These are phyloP conservation scores for Catamblyrhynchus diadema DNA, from an alignment of 2,797 vertebrate genomes.

Conservation along the genomic window DNA sequence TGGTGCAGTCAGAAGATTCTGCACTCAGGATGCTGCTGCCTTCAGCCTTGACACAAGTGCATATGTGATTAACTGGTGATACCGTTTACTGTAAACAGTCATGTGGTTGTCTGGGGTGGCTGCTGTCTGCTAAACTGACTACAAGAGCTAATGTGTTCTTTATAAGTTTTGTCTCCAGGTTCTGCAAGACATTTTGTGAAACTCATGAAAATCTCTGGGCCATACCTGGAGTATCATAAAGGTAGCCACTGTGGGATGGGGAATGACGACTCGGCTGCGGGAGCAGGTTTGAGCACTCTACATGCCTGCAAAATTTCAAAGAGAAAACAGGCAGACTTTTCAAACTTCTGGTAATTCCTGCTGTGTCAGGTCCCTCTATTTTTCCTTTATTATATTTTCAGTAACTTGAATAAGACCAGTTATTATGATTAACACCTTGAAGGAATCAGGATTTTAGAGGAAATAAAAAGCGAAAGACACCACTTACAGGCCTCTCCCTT, in stretches of 20 bases:
- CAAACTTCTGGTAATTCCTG: conserved; percentile 21
- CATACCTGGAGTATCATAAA: not conserved
- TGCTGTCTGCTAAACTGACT: conserved; percentile 25
- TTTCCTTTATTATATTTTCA: conserved; percentile 31
- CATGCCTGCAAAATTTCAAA: conserved; percentile 42
- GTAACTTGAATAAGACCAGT: conserved; percentile 51
- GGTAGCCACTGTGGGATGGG: not conserved
- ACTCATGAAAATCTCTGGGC: conserved; percentile 23
- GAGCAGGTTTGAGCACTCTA: conserved; percentile 12
- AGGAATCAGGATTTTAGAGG: conserved; percentile 11
- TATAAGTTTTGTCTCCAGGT: conserved; percentile 51
- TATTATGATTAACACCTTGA: conserved; percentile 29
- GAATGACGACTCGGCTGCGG: not conserved
- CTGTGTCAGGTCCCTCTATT: not conserved
- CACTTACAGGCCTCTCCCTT: not conserved
- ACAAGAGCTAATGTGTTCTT: not conserved
- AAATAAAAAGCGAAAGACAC: conserved; percentile 34
- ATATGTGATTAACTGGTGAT: not conserved
- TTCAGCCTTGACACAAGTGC: not conserved
- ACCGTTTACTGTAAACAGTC: conserved; percentile 1
- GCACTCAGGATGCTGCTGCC: not conserved
- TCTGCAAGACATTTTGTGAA: conserved; percentile 16
- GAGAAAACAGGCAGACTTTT: conserved; percentile 40
- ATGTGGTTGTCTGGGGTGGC: not conserved
- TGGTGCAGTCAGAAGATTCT: not conserved